These are phyloP conservation scores for Hypanus sabinus DNA, from an alignment of 2,113 vertebrate species.

Conservation along the genomic window DNA sequence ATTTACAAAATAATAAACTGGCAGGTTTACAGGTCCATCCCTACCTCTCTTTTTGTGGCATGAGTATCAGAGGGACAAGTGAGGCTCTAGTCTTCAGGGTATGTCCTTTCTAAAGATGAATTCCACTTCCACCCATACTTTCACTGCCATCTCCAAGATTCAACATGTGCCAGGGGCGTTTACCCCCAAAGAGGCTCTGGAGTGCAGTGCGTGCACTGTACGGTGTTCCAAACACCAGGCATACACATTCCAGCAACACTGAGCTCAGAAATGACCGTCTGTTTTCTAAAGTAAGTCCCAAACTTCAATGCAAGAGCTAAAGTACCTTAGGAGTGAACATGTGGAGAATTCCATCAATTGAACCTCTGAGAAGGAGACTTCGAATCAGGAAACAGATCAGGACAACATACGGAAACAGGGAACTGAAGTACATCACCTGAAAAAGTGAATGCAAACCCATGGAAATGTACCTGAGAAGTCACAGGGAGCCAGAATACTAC, in stretches of 20 bases:
- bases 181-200: too few species aligned
- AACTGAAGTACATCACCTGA: conserved; percentile 99
- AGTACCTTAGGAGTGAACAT: conserved; percentile 98
- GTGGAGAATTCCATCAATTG: conserved; percentile 87
- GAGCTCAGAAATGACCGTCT: neutral
- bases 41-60: too few species aligned
- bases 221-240: too few species aligned
- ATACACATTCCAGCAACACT: too few species aligned
- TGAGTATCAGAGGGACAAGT: too few species aligned
- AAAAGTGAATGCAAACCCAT: conserved; percentile 32
- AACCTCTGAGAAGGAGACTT: conserved; percentile 80
- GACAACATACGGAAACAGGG: conserved; percentile 92
- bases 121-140: too few species aligned
- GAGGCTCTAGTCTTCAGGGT: too few species aligned
- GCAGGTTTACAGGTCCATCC: neutral
- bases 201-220: too few species aligned
- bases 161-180: too few species aligned
- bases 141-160: too few species aligned
- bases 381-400: conserved; percentile 94
- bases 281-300: neutral
- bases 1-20: neutral
- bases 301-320: neutral
- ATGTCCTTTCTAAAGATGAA: too few species aligned
- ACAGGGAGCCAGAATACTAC: neutral
- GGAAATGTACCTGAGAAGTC: neutral